Evolutionary conservation across 2,888 invertebrate species (phyloP).

Genomic region (Oxyscelio sp.): DNA sequence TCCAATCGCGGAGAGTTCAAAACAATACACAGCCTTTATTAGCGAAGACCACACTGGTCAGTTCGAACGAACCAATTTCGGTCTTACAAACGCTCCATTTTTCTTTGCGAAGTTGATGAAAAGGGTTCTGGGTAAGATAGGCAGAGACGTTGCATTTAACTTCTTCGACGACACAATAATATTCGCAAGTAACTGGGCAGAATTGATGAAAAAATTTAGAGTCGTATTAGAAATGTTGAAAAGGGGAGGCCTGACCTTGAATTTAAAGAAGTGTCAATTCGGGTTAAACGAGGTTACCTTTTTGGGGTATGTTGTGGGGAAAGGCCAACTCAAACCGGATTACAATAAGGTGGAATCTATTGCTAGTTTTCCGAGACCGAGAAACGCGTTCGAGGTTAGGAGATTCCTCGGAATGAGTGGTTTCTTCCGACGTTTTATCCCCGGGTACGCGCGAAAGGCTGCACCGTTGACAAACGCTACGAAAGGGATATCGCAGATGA

Average conservation of each 20-base stretch:
- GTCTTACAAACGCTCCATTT: conserved; percentile 11
- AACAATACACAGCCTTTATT: conserved; percentile 30
- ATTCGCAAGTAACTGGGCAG: not conserved
- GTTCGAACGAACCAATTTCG: conserved; percentile 34
- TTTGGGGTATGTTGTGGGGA: conserved; percentile 11
- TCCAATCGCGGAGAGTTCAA: no score
- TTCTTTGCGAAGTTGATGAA: conserved; percentile 36
- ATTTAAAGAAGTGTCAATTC: conserved; percentile 20
- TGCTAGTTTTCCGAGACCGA: conserved; percentile 12
- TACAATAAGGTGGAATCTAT: conserved; percentile 14
- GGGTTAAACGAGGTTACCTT: conserved; percentile 13
- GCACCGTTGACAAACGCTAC: conserved; percentile 1
- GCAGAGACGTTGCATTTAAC: conserved; percentile 6
- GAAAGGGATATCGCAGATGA: not conserved
- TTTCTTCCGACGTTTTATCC: conserved; percentile 18
- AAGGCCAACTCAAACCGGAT: conserved; percentile 8
- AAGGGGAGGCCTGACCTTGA: conserved; percentile 5
- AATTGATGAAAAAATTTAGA: not conserved
- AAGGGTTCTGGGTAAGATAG: not conserved
- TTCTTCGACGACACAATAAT: no score
- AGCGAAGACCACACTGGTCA: conserved; percentile 16
- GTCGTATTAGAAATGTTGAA: not conserved
- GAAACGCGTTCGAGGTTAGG: conserved; percentile 28
- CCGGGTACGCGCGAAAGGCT: conserved; percentile 9
- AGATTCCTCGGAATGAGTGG: conserved; percentile 27